Evolutionary conservation across 2,113 vertebrate species (phyloP).

Genomic region (Taurulus bubalis): DNA sequence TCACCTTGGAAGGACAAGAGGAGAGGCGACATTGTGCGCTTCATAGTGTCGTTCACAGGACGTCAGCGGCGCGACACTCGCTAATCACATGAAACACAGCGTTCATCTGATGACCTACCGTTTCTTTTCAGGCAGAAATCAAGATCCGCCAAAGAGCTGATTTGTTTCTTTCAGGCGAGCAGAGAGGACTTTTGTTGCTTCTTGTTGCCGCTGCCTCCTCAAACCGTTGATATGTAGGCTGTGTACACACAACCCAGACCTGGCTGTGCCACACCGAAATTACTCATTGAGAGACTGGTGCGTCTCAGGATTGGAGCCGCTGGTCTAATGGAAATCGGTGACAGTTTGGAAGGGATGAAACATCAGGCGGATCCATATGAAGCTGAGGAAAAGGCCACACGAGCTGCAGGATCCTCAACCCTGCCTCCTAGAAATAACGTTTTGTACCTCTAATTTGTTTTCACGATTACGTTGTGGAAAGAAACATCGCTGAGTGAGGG

Average conservation of each 20-base stretch:
- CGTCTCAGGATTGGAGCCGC: conserved; percentile 59
- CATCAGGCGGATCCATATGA: conserved; percentile 46
- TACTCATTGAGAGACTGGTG: conserved; percentile 65
- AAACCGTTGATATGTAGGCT: conserved; percentile 69
- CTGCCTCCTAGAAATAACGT: not conserved
- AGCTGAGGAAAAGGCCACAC: conserved; percentile 34
- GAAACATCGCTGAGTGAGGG: not conserved
- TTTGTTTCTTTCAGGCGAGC: conserved; percentile 15
- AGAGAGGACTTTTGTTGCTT: conserved; percentile 15
- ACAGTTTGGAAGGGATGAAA: conserved; percentile 63
- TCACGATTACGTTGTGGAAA: not conserved
- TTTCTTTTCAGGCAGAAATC: conserved; percentile 8
- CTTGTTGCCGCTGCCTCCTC: conserved; percentile 8
- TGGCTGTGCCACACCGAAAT: conserved; percentile 59
- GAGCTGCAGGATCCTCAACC: conserved; percentile 1
- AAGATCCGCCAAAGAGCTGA: conserved; percentile 17
- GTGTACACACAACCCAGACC: conserved; percentile 28
- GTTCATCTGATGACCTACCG: conserved; percentile 45
- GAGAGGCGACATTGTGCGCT: conserved; percentile 47
- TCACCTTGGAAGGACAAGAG: conserved; percentile 79
- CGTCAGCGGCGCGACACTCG: conserved; percentile 38
- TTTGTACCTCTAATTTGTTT: conserved; percentile 11
- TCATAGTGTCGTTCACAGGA: conserved; percentile 57
- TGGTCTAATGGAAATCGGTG: conserved; percentile 63
- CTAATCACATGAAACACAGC: conserved; percentile 39